Evolutionary conservation across 2,888 invertebrate species (phyloP), one percentile per base, ranked within the genome.

Genomic region (Apotomis betuletana): DNA sequence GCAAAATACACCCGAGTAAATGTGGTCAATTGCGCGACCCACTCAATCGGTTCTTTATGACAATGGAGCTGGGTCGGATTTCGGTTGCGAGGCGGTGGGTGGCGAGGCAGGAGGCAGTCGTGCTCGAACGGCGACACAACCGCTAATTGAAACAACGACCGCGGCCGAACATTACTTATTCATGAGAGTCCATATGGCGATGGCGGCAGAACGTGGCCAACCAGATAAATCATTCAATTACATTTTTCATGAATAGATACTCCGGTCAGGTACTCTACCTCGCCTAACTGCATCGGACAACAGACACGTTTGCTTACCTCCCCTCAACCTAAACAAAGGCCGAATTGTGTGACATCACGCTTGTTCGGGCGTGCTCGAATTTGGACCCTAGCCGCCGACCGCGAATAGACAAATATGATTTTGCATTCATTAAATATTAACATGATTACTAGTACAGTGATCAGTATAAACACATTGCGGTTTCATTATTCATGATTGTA

Each of bases 71-170:
- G 79, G 77, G 79, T 80, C 77, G 80, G 79, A 79, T 74, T 78
- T 77, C 74, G 74, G 71, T 63, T 67, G 76, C 72, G 76, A 77
- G 75, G 72, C 69, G 69, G 76, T 72, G 65, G 75, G 75, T 74
- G 75, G 76, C 75, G 75, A 77, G 69, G 81, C 80, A 81, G 85
- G 83, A 82, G 86, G 85, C 84, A 84, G 85, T 83, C 87, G 85
- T 84, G 86, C 81, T 82, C 83, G 86, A 85, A 86, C 87, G 87
- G 86, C 87, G 90, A 91, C 91, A 89, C 86, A 87, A 90, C 91
- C 91, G 89, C 93, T 92, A 92, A 93, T 93, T 92, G 92, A 92
- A 92, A 92, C 93, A 91, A 91, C 91, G 91, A 91, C 88, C 90
- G 89, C 87, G 86, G 87, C 86, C 85, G 83, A 85, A 85, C 90